Base-by-base conservation (phyloP, 2,888 invertebrate species). In the Notodonta ziczac region DNA sequence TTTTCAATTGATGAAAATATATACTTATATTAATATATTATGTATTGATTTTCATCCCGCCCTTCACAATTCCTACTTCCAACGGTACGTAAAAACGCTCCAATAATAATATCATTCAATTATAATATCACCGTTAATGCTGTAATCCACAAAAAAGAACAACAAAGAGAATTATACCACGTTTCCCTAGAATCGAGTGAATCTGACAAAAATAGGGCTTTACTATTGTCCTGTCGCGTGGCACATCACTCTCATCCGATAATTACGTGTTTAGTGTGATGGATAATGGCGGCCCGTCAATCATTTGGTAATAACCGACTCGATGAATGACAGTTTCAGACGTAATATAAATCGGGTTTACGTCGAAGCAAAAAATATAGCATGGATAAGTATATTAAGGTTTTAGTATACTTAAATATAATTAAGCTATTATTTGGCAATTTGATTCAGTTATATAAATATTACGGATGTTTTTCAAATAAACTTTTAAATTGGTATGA, bases 151-250 rank as follows among this genome's bases (percentile, higher is more conserved):
- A 70, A 78, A 80, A 77, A 77, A 75, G 73, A 69, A 66, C 72
- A 74, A 70, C 64, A 63, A 69, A 65, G 60, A 40, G 60, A 58
- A 77, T 82, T 81, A 78, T 72, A 62, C 58, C 44, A 56, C 67
- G 72, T 77, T 85, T 84, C 80, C 82, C 77, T 75, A 78, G 84
- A 85, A 82, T 65, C 70, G 73, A 70, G 72, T 67, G 78, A 81
- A 77, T 78, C 75, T 76, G 70, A 78, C 78, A 77, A 79, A 81
- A 85, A 77, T 56, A 65, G 71, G 70, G 65, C 62, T 62, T 76
- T 55, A 60, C 72, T 58, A 74, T 83, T 81, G 74, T 81, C 59
- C 32, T 46, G 59, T 39, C 69, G 69, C 65, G 67, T 67, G 73
- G 65, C 66, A 67, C 56, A 58, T 65, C 81, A 76, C 83, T 76